These are phyloP conservation scores for Teleopsis dalmanni DNA, from an alignment of 1,140 invertebrate genomes.

Conservation along the genomic window DNA sequence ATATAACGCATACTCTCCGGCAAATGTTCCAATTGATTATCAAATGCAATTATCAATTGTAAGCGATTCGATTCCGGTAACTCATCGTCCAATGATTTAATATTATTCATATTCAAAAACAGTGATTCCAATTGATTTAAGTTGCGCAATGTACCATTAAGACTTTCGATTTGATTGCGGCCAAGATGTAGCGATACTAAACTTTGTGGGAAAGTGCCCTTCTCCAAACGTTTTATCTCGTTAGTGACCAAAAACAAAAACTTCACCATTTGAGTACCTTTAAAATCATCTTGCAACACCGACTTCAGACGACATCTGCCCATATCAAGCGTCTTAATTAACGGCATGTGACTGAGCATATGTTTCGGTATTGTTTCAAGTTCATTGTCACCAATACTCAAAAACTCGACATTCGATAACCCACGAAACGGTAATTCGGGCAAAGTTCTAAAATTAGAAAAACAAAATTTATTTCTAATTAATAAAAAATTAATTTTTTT, in stretches of 20 bases:
- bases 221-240: conserved; percentile 59
- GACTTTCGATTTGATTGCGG: conserved; percentile 58
- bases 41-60: conserved; percentile 59
- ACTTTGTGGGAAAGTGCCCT: conserved; percentile 55
- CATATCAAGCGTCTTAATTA: conserved; percentile 63
- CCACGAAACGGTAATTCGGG: conserved; percentile 63
- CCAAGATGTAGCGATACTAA: conserved; percentile 63
- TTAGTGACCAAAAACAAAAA: conserved; percentile 64
- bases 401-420: conserved; percentile 58
- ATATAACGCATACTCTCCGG: conserved; percentile 61
- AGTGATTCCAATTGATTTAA: conserved; percentile 66
- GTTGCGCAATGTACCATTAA: conserved; percentile 67
- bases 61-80: conserved; percentile 59
- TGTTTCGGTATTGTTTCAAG: conserved; percentile 61
- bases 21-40: conserved; percentile 61
- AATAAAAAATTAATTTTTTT: no score
- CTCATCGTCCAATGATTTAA: conserved; percentile 65
- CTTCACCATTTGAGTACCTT: conserved; percentile 60
- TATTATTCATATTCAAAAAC: conserved; percentile 65
- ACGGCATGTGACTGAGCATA: conserved; percentile 61
- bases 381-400: conserved; percentile 67
- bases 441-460: conserved; percentile 49
- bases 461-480: neutral
- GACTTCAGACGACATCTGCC: conserved; percentile 60
- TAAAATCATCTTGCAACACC: conserved; percentile 55